phyloP scores from a whole-genome alignment of 2,113 vertebrate genomes.

The Fulmarus glacialis region DNA sequence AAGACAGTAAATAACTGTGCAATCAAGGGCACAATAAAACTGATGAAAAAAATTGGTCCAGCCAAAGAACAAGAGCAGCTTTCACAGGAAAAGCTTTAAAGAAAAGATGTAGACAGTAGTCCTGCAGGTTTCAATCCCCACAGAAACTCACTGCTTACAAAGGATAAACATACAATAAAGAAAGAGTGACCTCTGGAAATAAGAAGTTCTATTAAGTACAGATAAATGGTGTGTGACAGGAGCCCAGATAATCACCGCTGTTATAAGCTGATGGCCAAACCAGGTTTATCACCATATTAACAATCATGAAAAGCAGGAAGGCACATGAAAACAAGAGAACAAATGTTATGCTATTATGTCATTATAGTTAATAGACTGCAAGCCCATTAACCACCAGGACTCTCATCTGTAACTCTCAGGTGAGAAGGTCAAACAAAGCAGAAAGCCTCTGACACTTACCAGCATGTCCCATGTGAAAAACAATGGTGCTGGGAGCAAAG shows the following conservation, averaged over 20 bases:
- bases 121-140: neutral
- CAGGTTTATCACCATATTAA: constrained; percentile 72
- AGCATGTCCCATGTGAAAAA: constrained; percentile 96
- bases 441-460: constrained; percentile 79
- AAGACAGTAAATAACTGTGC: neutral
- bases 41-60: neutral
- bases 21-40: neutral
- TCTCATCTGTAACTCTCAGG: constrained; percentile 48
- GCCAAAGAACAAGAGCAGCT: neutral
- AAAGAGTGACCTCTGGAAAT: constrained; percentile 67
- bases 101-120: neutral
- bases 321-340: constrained; percentile 66
- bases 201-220: constrained; percentile 65
- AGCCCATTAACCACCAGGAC: constrained; percentile 67
- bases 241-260: constrained; percentile 62
- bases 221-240: constrained; percentile 61
- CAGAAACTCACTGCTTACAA: neutral
- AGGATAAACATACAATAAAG: constrained; percentile 46
- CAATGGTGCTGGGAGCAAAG: constrained; percentile 92
- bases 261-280: constrained; percentile 70
- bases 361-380: constrained; percentile 78
- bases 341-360: constrained; percentile 79
- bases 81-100: neutral
- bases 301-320: constrained; percentile 70
- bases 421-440: constrained; percentile 71